Conservation (phyloP, 2,888 invertebrate species). For the Troilus luridus region DNA sequence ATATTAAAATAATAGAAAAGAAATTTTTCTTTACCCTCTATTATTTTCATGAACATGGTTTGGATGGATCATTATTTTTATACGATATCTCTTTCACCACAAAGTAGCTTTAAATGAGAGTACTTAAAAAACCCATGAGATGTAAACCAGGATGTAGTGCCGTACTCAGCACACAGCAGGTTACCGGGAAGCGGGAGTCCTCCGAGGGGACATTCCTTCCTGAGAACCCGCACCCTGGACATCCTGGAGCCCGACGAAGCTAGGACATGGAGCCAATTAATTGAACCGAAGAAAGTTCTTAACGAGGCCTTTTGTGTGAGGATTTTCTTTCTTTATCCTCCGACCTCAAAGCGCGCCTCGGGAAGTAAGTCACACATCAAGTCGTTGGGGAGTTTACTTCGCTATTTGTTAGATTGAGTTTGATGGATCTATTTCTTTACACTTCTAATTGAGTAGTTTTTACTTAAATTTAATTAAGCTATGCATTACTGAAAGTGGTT, state of each 20-base stretch:
- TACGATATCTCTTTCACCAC: neutral
- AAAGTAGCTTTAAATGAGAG: neutral
- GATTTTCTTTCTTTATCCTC: neutral
- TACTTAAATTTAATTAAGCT: too few relatives aligned
- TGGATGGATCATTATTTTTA: neutral
- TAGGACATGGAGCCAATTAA: neutral
- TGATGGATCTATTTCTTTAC: neutral
- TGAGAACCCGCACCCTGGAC: neutral
- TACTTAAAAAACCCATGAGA: neutral
- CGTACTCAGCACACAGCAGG: neutral
- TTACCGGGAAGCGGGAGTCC: neutral
- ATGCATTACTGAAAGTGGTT: neutral
- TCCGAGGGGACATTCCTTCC: conserved; percentile 1
- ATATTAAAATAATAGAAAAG: too few relatives aligned
- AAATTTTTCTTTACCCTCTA: too few relatives aligned
- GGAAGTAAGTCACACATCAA: neutral
- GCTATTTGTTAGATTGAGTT: neutral
- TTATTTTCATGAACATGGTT: too few relatives aligned
- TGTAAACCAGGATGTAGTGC: neutral
- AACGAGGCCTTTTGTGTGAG: neutral
- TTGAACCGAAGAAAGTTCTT: neutral
- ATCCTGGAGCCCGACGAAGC: neutral
- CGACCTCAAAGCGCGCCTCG: neutral
- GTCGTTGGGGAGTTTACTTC: neutral
- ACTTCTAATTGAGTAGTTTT: neutral